These are phyloP conservation scores for Pteronotus mesoamericanus DNA, from an alignment of 2,797 vertebrate species.

Conservation along the genomic window DNA sequence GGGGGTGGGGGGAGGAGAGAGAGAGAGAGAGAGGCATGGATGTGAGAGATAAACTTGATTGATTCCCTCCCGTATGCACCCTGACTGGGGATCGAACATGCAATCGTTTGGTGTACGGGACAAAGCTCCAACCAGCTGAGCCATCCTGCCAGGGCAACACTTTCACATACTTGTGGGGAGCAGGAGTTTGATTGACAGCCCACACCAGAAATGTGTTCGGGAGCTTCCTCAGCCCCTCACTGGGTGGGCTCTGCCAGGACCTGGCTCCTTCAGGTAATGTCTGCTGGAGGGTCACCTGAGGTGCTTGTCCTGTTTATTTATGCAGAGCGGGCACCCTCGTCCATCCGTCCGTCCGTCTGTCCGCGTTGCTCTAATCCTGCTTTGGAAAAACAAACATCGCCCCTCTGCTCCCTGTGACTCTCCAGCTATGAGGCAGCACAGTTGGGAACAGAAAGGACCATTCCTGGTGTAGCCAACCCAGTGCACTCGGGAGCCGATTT, in stretches of 20 bases:
- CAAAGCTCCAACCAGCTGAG: not conserved
- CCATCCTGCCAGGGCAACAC: not conserved
- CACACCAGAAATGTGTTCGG: not conserved
- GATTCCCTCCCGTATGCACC: not conserved
- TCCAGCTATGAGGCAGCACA: not conserved
- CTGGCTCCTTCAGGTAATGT: not conserved
- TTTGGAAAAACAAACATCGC: not conserved
- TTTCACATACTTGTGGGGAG: not conserved
- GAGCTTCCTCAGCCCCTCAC: not conserved
- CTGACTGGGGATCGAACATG: not conserved
- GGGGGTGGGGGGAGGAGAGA: no score
- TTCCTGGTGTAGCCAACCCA: not conserved
- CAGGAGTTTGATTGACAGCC: not conserved
- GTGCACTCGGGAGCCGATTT: not conserved
- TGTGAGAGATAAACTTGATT: not conserved
- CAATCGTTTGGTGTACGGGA: not conserved
- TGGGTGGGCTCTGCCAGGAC: not conserved
- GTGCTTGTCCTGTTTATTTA: not conserved
- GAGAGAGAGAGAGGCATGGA: no score
- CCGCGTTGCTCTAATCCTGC: not conserved
- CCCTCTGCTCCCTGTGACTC: not conserved
- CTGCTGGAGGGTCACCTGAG: not conserved
- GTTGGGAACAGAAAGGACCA: not conserved
- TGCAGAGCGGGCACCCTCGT: not conserved
- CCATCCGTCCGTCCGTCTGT: no score